phyloP scores from a whole-genome alignment of 1,140 invertebrate species.

The Habropoda laboriosa region DNA sequence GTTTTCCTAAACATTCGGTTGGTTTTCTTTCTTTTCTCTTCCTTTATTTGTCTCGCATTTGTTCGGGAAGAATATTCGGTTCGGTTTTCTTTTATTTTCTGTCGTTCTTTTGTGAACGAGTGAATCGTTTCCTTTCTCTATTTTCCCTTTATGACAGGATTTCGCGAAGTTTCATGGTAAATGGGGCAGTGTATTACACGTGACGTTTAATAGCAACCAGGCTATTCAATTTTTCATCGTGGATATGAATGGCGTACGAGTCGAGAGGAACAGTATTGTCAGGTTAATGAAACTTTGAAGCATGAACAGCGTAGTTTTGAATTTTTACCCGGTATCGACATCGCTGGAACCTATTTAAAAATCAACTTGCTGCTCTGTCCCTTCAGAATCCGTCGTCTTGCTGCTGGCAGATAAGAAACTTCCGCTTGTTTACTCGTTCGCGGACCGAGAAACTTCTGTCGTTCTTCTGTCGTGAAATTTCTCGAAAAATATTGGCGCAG shows the following conservation, averaged over 20 bases:
- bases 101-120: too few species aligned
- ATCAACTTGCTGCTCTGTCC: neutral
- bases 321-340: neutral
- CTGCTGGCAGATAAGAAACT: neutral
- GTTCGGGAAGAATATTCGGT: too few species aligned
- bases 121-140: neutral
- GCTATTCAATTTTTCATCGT: conserved; percentile 3
- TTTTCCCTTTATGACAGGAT: neutral
- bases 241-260: neutral
- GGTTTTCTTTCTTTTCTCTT: too few species aligned
- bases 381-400: neutral
- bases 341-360: neutral
- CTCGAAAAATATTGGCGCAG: too few species aligned
- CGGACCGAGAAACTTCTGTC: neutral
- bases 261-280: neutral
- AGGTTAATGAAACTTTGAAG: conserved; percentile 14
- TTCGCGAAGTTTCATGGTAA: neutral
- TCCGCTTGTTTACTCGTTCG: neutral
- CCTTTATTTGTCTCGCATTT: too few species aligned
- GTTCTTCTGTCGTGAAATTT: too few species aligned
- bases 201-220: neutral
- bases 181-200: neutral
- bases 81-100: too few species aligned
- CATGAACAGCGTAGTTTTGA: neutral
- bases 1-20: too few species aligned